phyloP scores from a whole-genome alignment of 2,113 vertebrate genomes.

The Hyaena hyaena region DNA sequence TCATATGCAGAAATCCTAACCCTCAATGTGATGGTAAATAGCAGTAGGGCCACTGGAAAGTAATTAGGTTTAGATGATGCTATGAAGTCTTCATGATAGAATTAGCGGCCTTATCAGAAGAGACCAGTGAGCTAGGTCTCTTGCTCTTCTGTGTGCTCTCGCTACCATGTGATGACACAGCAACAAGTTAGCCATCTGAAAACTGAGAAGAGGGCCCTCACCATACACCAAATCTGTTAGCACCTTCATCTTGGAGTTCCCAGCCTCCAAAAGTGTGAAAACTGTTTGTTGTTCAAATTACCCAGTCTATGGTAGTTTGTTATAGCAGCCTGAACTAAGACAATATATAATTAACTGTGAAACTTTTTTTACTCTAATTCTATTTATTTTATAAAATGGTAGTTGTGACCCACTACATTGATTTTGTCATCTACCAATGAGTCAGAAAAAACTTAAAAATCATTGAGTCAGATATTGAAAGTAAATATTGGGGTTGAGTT shows the following conservation, averaged over 20 bases:
- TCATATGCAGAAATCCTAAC: background rate
- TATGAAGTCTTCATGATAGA: background rate
- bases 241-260: conserved; percentile 2
- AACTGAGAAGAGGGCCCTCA: background rate
- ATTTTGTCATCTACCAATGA: conserved; percentile 14
- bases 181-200: background rate
- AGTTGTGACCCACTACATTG: background rate
- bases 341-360: background rate
- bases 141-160: background rate
- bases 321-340: background rate
- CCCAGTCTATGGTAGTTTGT: background rate
- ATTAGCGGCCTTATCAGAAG: background rate
- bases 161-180: background rate
- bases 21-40: background rate
- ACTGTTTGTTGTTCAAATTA: background rate
- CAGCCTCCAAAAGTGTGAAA: background rate
- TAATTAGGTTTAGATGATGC: background rate
- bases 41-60: background rate
- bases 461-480: background rate
- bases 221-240: background rate
- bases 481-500: background rate
- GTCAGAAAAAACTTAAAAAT: conserved; percentile 48
- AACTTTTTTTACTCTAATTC: conserved; percentile 24
- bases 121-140: background rate
- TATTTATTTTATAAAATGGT: conserved; percentile 34